Percentiles rank a stretch among this genome's conserved stretches.
Evolutionary conservation across 1,140 invertebrate species (phyloP).

Genomic region (Sarcophaga bullata): DNA sequence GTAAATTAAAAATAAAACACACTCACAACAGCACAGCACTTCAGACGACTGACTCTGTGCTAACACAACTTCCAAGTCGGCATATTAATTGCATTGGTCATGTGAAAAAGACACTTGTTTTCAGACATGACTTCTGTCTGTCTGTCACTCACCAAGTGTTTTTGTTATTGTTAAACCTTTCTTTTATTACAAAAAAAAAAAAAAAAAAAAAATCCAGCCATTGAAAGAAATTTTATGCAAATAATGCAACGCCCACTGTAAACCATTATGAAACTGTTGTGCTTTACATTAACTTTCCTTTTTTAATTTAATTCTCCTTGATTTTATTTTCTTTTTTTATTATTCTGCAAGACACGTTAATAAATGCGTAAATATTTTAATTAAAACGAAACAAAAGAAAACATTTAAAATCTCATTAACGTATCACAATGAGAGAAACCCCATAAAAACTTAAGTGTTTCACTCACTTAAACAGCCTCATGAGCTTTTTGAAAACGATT

Average conservation of each 20-base stretch:
- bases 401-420: conserved; percentile 13
- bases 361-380: too few species aligned
- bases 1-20: neutral
- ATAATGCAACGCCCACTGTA: neutral
- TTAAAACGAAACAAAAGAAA: neutral
- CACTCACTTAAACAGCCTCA: neutral
- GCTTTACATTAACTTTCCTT: neutral
- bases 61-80: neutral
- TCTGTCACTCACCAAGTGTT: too few species aligned
- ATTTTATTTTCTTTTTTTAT: neutral
- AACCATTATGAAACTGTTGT: neutral
- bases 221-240: neutral
- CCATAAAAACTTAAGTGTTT: neutral
- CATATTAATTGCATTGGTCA: neutral
- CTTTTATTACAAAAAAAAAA: too few species aligned
- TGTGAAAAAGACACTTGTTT: neutral
- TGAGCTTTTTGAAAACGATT: neutral
- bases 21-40: too few species aligned
- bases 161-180: too few species aligned
- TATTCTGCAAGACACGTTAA: neutral
- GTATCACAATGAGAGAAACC: too few species aligned
- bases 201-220: neutral
- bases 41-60: too few species aligned
- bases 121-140: neutral
- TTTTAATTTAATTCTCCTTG: neutral